Evolutionary conservation across 2,888 invertebrate species (phyloP).

Genomic region (Perdita meconis): DNA sequence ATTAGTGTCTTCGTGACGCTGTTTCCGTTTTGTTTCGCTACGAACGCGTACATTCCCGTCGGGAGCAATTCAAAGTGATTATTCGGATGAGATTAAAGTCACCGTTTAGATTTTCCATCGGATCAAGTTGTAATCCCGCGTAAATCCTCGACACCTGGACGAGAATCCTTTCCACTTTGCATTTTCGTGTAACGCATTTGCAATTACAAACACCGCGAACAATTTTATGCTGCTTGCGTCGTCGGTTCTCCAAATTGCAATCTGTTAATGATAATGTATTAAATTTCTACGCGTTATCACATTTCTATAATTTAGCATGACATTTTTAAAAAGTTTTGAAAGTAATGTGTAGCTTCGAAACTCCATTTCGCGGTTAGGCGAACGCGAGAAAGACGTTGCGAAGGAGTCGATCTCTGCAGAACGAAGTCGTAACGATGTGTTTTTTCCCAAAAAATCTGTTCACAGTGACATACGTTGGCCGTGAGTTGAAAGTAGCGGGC

Average conservation of each 20-base stretch:
- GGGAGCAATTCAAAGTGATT: slow-evolving; percentile 16
- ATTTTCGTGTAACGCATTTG: neutral
- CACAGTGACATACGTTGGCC: slow-evolving; percentile 50
- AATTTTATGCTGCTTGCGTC: neutral
- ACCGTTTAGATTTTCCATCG: slow-evolving; percentile 50
- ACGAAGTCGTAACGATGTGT: slow-evolving; percentile 23
- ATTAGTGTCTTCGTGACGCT: neutral
- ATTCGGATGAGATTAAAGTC: slow-evolving; percentile 47
- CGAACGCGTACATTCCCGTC: neutral
- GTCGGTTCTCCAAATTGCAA: neutral
- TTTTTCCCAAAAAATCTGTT: slow-evolving; percentile 41
- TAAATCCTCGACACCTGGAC: slow-evolving; percentile 30
- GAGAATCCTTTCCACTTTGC: slow-evolving; percentile 42
- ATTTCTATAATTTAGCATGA: too few species aligned
- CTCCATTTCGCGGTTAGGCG: too few species aligned
- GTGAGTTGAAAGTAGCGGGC: slow-evolving; percentile 33
- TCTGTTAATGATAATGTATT: neutral
- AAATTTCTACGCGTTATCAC: too few species aligned
- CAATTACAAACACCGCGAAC: neutral
- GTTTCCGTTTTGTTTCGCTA: neutral
- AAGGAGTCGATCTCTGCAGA: neutral
- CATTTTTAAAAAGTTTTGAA: too few species aligned
- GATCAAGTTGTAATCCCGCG: slow-evolving; percentile 59
- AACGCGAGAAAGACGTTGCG: neutral
- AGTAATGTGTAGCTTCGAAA: too few species aligned